These are phyloP conservation scores for Siniperca obscura DNA, from an alignment of 2,797 vertebrate species.

Conservation along the genomic window DNA sequence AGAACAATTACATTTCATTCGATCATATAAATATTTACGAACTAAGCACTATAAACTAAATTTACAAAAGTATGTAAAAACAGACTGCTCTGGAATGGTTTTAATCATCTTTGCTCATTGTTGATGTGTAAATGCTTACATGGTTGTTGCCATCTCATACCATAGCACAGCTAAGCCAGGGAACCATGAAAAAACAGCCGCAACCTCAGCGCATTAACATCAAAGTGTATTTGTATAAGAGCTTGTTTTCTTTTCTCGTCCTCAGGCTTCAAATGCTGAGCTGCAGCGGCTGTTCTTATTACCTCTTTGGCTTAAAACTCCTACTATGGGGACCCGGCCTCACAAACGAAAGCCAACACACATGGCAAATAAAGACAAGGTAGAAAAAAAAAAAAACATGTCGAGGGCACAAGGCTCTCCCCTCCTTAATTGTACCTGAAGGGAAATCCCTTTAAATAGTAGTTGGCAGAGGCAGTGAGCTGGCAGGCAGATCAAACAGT, in stretches of 20 bases:
- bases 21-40: constrained; percentile 68
- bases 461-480: constrained; percentile 79
- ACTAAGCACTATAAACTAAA: constrained; percentile 54
- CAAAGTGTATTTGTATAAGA: constrained; percentile 84
- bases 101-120: constrained; percentile 52
- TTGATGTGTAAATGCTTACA: constrained; percentile 74
- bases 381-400: constrained; percentile 52
- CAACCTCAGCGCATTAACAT: constrained; percentile 76
- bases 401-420: constrained; percentile 65
- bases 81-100: constrained; percentile 69
- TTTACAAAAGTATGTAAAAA: constrained; percentile 53
- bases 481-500: constrained; percentile 86
- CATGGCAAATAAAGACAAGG: constrained; percentile 71
- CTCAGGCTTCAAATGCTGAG: constrained; percentile 63
- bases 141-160: constrained; percentile 65
- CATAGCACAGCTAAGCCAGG: constrained; percentile 58
- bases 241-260: constrained; percentile 81
- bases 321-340: constrained; percentile 57
- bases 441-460: constrained; percentile 87
- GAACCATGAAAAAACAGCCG: constrained; percentile 69
- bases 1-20: constrained; percentile 72
- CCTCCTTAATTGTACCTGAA: constrained; percentile 86
- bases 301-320: constrained; percentile 72
- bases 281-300: constrained; percentile 65
- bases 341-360: constrained; percentile 67